Conservation (phyloP, 2,888 invertebrate species). For the Hemicrepidius hirtus region DNA sequence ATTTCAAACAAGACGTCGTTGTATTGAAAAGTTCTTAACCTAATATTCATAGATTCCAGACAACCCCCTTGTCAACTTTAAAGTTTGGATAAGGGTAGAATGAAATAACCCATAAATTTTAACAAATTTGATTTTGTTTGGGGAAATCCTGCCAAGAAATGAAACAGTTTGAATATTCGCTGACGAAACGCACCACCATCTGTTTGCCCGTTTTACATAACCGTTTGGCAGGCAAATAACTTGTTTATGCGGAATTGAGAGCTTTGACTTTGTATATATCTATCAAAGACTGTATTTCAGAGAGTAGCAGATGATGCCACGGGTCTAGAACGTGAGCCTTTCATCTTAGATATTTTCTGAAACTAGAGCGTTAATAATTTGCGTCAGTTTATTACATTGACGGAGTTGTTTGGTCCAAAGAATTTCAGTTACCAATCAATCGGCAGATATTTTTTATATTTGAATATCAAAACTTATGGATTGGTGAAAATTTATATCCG, state of each 20-base stretch:
- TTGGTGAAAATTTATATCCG: too few species aligned
- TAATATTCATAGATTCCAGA: too few species aligned
- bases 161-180: constrained; percentile 33
- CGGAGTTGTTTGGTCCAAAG: neutral
- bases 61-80: too few species aligned
- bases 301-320: constrained; percentile 20
- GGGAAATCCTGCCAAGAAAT: constrained; percentile 8
- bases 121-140: neutral
- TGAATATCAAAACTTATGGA: too few species aligned
- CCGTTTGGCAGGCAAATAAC: constrained; percentile 45
- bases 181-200: constrained; percentile 38
- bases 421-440: neutral
- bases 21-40: too few species aligned
- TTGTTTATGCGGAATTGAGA: constrained; percentile 44
- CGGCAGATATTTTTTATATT: too few species aligned
- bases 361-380: constrained; percentile 14
- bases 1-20: too few species aligned
- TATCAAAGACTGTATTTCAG: constrained; percentile 7
- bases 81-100: too few species aligned
- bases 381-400: neutral
- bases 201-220: constrained; percentile 43
- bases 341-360: constrained; percentile 19
- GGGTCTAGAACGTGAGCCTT: constrained; percentile 9
- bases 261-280: constrained; percentile 35
- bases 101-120: too few species aligned